Base-by-base conservation (phyloP, 2,113 vertebrate genomes). In the Bolborhynchus lineola region DNA sequence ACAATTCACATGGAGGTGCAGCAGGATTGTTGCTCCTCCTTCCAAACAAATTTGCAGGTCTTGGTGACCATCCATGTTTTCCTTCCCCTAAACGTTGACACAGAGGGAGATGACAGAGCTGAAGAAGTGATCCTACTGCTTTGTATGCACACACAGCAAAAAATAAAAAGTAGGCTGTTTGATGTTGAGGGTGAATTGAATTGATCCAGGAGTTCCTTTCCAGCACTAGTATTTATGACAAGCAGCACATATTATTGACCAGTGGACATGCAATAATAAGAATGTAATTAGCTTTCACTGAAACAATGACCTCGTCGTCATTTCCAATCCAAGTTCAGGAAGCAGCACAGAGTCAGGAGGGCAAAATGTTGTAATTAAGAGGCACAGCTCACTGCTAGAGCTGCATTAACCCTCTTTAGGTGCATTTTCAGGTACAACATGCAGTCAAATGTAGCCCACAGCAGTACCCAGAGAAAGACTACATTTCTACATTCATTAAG, bases 271-370 rank as follows among this genome's bases (percentile, higher is more conserved):
- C 35, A 76, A 88, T 84, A 82, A 96, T 62, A 76, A 75, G 0
- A 1, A 59, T 41, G 13, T 67, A 82, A 89, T 89, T 79, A 94
- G 65, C 59, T 96, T 95, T 94, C 93, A 93, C 82, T 91, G 93
- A 76, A 95, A 83, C 88, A 88, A 87, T 95, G 87, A 89, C 53
- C 71, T 75, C 3, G 3, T 69, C 86, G 82, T 86, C 90, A 74
- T 86, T 93, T 96, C 90, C 14, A 0, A 95, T 65, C 50, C 67
- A 68, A 78, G 86, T 57, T 78, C 88, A 89, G 94, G 94, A 96
- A 95, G 83, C 79, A 76, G 79, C 76, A 86, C 53, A 82, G 75
- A 55, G 86, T 70, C 59, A 4, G 68, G 49, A 92, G 74, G 65
- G 71, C 57, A 91, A 59, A 71, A 26, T 74, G 64, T 13, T 79